Evolutionary conservation across 2,113 vertebrate species (phyloP).

Genomic region (Ondatra zibethicus): DNA sequence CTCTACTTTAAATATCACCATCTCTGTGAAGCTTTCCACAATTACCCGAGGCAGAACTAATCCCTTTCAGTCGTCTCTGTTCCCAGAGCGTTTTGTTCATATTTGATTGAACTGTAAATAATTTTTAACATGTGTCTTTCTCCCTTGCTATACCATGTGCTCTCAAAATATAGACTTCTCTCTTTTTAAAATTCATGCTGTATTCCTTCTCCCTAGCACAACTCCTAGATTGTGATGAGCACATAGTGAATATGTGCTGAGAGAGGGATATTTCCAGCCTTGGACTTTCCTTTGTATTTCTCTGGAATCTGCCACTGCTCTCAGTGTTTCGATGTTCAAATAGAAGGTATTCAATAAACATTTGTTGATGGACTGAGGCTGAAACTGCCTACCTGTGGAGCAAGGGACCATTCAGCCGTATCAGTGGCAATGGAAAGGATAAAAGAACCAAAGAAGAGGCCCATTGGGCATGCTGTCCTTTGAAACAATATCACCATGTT

Average conservation of each 20-base stretch:
- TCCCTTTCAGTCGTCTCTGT: conserved; percentile 66
- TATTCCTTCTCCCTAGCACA: conserved; percentile 14
- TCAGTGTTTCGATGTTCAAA: neutral
- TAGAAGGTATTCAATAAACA: conserved; percentile 39
- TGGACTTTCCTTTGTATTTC: neutral
- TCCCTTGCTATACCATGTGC: conserved; percentile 64
- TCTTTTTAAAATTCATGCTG: conserved; percentile 68
- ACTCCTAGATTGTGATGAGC: conserved; percentile 9
- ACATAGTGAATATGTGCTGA: neutral
- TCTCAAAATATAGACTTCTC: conserved; percentile 55
- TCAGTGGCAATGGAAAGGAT: conserved; percentile 28
- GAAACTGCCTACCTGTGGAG: conserved; percentile 33
- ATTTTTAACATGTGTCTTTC: conserved; percentile 77
- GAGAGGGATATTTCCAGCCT: neutral
- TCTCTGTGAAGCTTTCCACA: conserved; percentile 73
- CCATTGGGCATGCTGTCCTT: conserved; percentile 25
- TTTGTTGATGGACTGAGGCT: neutral
- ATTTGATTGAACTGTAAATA: conserved; percentile 80
- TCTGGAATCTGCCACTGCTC: neutral
- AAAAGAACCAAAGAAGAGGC: conserved; percentile 34
- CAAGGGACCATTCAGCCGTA: conserved; percentile 11
- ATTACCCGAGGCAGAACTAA: conserved; percentile 77
- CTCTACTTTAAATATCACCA: conserved; percentile 74
- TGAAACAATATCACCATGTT: conserved; percentile 50
- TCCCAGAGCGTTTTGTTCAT: conserved; percentile 75